Conservation (phyloP, 2,113 vertebrate genomes). For the Notarius quadriscutis region DNA sequence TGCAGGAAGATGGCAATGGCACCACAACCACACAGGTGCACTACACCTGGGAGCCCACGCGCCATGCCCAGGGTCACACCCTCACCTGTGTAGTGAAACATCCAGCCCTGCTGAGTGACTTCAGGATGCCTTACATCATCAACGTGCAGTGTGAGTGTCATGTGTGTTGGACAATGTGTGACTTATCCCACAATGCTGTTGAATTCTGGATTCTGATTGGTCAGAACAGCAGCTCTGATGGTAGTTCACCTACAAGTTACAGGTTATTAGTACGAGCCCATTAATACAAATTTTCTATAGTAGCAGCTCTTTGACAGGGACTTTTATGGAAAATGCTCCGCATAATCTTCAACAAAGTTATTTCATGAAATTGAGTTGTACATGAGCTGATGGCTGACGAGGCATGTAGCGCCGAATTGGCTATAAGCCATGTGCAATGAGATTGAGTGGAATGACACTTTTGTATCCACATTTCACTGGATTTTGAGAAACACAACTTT, state of each 20-base stretch:
- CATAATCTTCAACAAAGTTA: background rate
- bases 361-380: background rate
- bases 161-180: background rate
- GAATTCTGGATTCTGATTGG: background rate
- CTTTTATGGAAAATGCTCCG: background rate
- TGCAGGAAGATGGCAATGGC: constrained; percentile 83
- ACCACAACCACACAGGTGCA: constrained; percentile 87
- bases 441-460: too few species aligned
- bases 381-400: too few species aligned
- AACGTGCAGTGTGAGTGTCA: constrained; percentile 89
- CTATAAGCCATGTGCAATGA: too few species aligned
- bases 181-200: background rate
- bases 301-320: background rate
- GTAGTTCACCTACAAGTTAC: background rate
- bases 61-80: constrained; percentile 84
- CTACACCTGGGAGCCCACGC: constrained; percentile 86
- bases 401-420: too few species aligned
- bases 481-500: too few species aligned
- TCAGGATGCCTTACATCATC: constrained; percentile 83
- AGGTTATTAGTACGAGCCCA: background rate
- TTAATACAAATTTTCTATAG: background rate
- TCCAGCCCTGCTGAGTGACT: constrained; percentile 85
- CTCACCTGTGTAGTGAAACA: constrained; percentile 91
- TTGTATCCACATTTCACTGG: too few species aligned
- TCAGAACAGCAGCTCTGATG: background rate